phyloP scores from a whole-genome alignment of 2,113 vertebrate species.

The Gila orcuttii region DNA sequence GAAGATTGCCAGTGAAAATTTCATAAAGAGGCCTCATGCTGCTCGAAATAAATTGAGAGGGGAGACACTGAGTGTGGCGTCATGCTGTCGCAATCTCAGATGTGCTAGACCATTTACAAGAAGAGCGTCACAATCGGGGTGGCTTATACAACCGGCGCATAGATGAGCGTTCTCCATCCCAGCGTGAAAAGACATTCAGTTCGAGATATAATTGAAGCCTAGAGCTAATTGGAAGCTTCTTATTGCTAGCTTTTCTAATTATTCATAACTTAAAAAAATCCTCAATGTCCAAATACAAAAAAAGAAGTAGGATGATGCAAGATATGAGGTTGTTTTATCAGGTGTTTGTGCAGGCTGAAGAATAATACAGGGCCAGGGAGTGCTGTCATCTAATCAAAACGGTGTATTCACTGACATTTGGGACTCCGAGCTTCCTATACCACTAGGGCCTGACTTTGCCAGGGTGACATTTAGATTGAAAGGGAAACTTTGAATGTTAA shows the following conservation, averaged over 20 bases:
- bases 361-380: conserved; percentile 45
- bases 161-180: conserved; percentile 42
- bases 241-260: conserved; percentile 42
- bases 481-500: conserved; percentile 62
- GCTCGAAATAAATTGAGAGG: conserved; percentile 51
- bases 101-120: conserved; percentile 48
- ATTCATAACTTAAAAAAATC: conserved; percentile 35
- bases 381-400: conserved; percentile 58
- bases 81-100: conserved; percentile 52
- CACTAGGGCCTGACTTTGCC: conserved; percentile 56
- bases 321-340: conserved; percentile 2
- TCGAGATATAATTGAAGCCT: conserved; percentile 34
- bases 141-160: conserved; percentile 13
- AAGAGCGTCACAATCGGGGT: conserved; percentile 26
- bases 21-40: conserved; percentile 58
- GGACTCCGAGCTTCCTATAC: conserved; percentile 49
- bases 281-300: conserved; percentile 8
- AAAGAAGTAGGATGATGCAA: neutral
- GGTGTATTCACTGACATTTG: conserved; percentile 62
- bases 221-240: conserved; percentile 49
- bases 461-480: conserved; percentile 61
- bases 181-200: conserved; percentile 41
- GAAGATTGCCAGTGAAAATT: conserved; percentile 54
- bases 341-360: conserved; percentile 38
- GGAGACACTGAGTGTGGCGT: conserved; percentile 46